A percentile compares a stretch with the other conserved stretches of the same genome.
Evolutionary conservation across 2,888 invertebrate species (phyloP).

Genomic region (Thera britannica): DNA sequence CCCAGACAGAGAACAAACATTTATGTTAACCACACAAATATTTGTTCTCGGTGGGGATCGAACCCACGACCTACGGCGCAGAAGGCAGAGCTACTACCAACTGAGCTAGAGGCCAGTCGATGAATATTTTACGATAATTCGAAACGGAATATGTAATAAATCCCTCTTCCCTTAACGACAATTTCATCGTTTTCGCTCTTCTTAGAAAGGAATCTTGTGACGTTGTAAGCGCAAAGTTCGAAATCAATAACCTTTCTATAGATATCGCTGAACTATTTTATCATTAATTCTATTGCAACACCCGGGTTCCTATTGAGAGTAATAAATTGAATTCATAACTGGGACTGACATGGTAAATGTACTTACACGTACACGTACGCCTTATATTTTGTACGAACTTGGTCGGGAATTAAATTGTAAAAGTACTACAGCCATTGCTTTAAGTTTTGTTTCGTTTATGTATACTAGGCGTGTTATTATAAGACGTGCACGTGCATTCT

Average conservation of each 20-base stretch:
- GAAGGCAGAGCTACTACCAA: too few species aligned
- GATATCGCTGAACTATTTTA: slow-evolving; percentile 20
- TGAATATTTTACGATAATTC: slow-evolving; percentile 16
- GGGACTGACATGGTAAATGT: slow-evolving; percentile 20
- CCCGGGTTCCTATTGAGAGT: slow-evolving; percentile 26
- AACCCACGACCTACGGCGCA: too few species aligned
- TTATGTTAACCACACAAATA: too few species aligned
- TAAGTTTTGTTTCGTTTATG: background rate
- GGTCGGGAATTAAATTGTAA: slow-evolving; percentile 9
- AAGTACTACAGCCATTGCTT: background rate
- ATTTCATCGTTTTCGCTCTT: background rate
- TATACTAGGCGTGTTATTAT: background rate
- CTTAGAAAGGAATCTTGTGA: background rate
- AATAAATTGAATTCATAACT: slow-evolving; percentile 34
- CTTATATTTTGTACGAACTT: slow-evolving; percentile 14
- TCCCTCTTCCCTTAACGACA: slow-evolving; percentile 1
- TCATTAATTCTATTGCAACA: slow-evolving; percentile 28
- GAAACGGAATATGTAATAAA: slow-evolving; percentile 10
- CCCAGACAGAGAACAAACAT: too few species aligned
- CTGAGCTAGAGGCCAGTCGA: too few species aligned
- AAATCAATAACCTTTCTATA: background rate
- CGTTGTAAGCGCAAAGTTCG: background rate
- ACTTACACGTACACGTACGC: slow-evolving; percentile 8
- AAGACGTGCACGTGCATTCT: too few species aligned
- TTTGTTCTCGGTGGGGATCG: too few species aligned